Evolutionary conservation across 2,888 invertebrate genomes (phyloP), one percentile per base, ranked within the genome.

Genomic region (Listrodromus nycthemerus): DNA sequence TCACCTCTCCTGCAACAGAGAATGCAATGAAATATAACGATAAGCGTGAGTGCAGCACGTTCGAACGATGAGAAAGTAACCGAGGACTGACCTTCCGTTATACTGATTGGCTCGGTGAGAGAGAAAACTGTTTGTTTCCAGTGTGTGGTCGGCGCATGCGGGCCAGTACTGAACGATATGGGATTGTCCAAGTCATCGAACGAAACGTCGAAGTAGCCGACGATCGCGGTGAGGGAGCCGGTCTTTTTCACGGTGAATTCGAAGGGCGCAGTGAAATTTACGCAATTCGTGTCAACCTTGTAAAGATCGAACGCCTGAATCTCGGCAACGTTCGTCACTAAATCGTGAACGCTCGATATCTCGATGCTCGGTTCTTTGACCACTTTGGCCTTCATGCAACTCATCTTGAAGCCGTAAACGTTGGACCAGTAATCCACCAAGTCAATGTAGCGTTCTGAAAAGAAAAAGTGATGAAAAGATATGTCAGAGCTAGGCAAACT

Each of bases 91-190:
- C 97, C 97, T 93, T 95, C 94, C 86, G 96, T 96, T 0, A 98
- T 95, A 67, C 95, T 92, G 66, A 97, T 95, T 45, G 97, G 96
- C 87, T 97, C 95, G 85, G 96, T 96, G 16, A 99, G 94, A 90
- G 97, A 97, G 93, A 98, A 98, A 1, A 98, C 95, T 0, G 98
- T 98, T 93, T 99, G 99, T 91, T 98, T 98, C 99, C 99, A 99
- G 94, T 99, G 99, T 0, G 99, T 99, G 27, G 95, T 94, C 0
- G 95, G 94, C 0, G 94, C 94, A 52, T 95, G 94, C 2, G 98
- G 98, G 0, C 97, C 96, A 0, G 98, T 98, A 71, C 97, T 96
- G 89, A 98, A 96, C 3, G 94, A 93, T 6, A 97, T 95, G 16
- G 95, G 93, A 87, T 95, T 95, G 1, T 95, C 95, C 76, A 97